These are phyloP conservation scores for Cariama cristata DNA, from an alignment of 2,113 vertebrate species.

Conservation along the genomic window DNA sequence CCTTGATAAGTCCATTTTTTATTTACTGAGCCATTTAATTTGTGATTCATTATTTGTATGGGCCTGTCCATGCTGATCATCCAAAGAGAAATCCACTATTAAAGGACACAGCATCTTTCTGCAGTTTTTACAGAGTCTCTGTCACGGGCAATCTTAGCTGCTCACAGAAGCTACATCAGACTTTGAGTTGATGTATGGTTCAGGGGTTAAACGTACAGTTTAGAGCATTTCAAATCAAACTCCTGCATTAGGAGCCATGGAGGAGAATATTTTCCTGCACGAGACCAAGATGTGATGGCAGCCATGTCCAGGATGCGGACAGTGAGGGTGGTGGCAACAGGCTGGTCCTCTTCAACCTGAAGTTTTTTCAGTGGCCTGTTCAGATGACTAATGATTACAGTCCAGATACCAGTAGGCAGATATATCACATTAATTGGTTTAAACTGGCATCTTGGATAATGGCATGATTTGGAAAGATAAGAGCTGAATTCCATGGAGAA, in stretches of 20 bases:
- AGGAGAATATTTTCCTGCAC: not conserved
- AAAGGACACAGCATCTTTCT: not conserved
- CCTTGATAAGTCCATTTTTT: constrained; percentile 57
- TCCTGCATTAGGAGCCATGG: not conserved
- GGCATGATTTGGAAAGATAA: not conserved
- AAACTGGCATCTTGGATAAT: not conserved
- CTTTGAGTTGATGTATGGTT: not conserved
- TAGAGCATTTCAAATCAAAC: not conserved
- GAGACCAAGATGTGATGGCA: not conserved
- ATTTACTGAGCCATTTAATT: constrained; percentile 59
- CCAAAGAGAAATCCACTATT: not conserved
- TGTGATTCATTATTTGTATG: not conserved
- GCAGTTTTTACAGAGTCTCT: not conserved
- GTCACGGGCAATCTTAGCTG: not conserved
- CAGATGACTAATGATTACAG: not conserved
- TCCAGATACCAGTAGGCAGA: not conserved
- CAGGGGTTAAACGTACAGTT: not conserved
- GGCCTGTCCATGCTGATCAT: not conserved
- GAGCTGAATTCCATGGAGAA: not conserved
- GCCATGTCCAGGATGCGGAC: not conserved
- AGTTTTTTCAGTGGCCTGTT: not conserved
- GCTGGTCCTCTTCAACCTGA: not conserved
- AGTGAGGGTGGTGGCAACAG: not conserved
- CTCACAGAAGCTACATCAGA: not conserved
- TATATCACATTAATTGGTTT: not conserved